These are phyloP conservation scores for Phaedon cochleariae DNA, from an alignment of 2,888 invertebrate species.

Conservation along the genomic window DNA sequence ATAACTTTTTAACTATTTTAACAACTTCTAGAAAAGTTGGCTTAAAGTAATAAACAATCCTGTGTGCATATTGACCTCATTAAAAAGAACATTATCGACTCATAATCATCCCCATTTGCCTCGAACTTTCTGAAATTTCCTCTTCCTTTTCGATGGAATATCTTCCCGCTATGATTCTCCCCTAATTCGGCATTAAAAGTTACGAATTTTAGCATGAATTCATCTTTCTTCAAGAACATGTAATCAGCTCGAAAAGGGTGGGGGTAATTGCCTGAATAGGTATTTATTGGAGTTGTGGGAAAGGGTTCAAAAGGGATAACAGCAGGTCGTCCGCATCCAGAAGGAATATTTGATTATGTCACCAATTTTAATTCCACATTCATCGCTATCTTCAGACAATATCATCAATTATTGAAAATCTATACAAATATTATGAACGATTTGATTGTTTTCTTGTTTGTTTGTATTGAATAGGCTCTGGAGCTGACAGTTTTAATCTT, in stretches of 20 bases:
- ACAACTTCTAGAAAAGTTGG: no score
- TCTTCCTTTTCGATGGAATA: neutral
- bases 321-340: neutral
- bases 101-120: neutral
- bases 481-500: no score
- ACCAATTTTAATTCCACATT: no score
- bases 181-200: neutral
- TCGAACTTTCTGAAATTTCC: neutral
- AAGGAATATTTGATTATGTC: neutral
- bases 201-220: neutral
- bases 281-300: neutral
- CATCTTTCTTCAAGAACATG: neutral
- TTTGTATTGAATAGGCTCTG: no score
- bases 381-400: no score
- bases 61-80: no score
- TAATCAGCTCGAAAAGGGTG: neutral
- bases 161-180: neutral
- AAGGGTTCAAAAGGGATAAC: neutral
- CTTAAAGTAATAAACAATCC: no score
- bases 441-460: no score
- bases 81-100: neutral
- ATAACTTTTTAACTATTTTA: no score
- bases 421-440: no score
- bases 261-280: neutral
- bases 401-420: no score